phyloP scores from a whole-genome alignment of 2,888 invertebrate genomes.

The Eucera pruinosa region DNA sequence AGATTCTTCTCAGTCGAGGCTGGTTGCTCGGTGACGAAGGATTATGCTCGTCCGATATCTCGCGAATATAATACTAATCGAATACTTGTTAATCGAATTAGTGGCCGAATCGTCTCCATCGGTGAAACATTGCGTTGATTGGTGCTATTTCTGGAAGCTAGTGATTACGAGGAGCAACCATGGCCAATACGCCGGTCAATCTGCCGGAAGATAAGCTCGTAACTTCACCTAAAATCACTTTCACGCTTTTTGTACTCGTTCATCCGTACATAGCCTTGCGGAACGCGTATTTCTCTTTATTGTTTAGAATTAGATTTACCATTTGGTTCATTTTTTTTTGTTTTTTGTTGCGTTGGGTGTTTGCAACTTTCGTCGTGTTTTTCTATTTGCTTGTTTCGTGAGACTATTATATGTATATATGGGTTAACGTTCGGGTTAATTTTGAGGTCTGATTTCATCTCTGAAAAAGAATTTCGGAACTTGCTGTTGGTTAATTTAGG shows the following conservation, averaged over 20 bases:
- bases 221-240: not conserved
- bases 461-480: no score
- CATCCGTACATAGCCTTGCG: no score
- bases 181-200: slow-evolving; percentile 57
- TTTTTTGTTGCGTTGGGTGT: not conserved
- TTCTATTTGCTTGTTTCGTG: no score
- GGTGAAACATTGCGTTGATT: slow-evolving; percentile 17
- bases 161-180: slow-evolving; percentile 19
- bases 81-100: no score
- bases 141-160: slow-evolving; percentile 32
- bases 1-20: slow-evolving; percentile 63
- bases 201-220: slow-evolving; percentile 66
- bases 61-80: slow-evolving; percentile 5
- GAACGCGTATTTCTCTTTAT: not conserved
- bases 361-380: slow-evolving; percentile 15
- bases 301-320: no score
- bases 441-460: no score
- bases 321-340: no score
- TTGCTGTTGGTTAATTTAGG: no score
- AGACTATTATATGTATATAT: no score
- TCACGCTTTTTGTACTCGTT: no score
- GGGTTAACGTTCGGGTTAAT: no score
- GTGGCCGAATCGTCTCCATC: not conserved
- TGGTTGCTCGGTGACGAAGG: slow-evolving; percentile 56
- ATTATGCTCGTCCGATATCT: slow-evolving; percentile 41